Conservation (phyloP, 2,888 invertebrate species). For the Allolobophora icterica region DNA sequence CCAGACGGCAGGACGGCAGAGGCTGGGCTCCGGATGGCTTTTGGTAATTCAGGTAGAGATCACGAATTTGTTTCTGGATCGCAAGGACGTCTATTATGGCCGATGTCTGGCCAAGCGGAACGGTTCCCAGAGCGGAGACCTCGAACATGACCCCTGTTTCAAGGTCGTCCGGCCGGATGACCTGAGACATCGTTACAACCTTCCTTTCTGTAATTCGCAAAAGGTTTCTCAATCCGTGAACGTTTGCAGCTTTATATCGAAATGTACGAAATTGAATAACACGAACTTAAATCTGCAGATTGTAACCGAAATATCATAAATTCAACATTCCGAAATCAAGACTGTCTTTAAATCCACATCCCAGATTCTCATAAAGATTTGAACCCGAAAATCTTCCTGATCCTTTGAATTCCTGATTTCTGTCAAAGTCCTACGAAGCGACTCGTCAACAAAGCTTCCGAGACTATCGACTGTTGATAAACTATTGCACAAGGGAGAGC, state of each 20-base stretch:
- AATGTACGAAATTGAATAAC: not conserved
- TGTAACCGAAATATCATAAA: not conserved
- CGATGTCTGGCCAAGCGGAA: not conserved
- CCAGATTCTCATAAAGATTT: not conserved
- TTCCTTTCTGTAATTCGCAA: no score
- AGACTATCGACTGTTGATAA: not conserved
- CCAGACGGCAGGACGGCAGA: not conserved
- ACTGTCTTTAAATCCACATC: not conserved
- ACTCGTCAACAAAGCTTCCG: no score
- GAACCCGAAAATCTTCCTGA: not conserved
- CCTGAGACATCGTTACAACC: not conserved
- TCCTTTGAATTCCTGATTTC: not conserved
- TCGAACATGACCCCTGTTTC: constrained; percentile 6
- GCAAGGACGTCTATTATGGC: not conserved
- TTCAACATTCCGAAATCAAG: not conserved
- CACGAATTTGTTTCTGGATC: constrained; percentile 24
- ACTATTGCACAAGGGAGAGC: not conserved
- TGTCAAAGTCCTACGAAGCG: no score
- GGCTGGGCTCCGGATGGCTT: not conserved
- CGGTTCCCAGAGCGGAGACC: not conserved
- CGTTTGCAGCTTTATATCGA: not conserved
- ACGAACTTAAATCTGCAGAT: not conserved
- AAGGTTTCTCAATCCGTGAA: no score
- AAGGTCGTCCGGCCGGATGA: not conserved
- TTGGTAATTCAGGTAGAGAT: constrained; percentile 24